Evolutionary conservation across 30 jellyfish, hydroid and myxozoan genomes (phyloP).

Genomic region (Chrysaora quinquecirrha): DNA sequence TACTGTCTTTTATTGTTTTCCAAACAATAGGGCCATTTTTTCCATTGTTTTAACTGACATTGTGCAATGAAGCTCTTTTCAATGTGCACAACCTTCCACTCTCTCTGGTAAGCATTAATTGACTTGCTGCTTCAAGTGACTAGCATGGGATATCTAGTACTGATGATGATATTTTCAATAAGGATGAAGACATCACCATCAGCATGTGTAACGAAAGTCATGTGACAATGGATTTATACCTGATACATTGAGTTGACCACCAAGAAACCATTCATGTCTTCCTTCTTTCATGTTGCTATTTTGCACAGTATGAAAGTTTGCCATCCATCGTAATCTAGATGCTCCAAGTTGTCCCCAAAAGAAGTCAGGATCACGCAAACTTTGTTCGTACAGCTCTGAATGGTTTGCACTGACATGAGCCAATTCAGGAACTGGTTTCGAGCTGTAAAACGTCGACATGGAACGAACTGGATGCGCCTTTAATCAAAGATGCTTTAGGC

Average conservation of each 20-base stretch:
- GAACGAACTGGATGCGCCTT: slow-evolving; percentile 8
- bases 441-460: slow-evolving; percentile 66
- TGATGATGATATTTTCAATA: too few relatives aligned
- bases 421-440: slow-evolving; percentile 56
- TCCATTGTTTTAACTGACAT: too few relatives aligned
- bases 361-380: slow-evolving; percentile 67
- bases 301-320: slow-evolving; percentile 75
- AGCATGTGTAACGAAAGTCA: too few relatives aligned
- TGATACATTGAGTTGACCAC: slow-evolving; percentile 88
- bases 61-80: too few relatives aligned
- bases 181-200: too few relatives aligned
- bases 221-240: too few relatives aligned
- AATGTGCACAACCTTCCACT: too few relatives aligned
- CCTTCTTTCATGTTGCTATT: slow-evolving; percentile 67
- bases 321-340: slow-evolving; percentile 71
- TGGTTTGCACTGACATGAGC: slow-evolving; percentile 56
- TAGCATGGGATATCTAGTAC: too few relatives aligned
- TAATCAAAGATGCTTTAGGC: neutral
- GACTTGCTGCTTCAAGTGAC: too few relatives aligned
- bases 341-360: slow-evolving; percentile 93
- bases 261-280: slow-evolving; percentile 85
- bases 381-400: slow-evolving; percentile 69
- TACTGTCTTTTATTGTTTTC: too few relatives aligned
- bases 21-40: too few relatives aligned
- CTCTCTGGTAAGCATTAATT: too few relatives aligned